Percentiles rank a stretch among this genome's conserved stretches.
Conservation (phyloP, 2,113 vertebrate genomes). For the Spilogale gracilis region DNA sequence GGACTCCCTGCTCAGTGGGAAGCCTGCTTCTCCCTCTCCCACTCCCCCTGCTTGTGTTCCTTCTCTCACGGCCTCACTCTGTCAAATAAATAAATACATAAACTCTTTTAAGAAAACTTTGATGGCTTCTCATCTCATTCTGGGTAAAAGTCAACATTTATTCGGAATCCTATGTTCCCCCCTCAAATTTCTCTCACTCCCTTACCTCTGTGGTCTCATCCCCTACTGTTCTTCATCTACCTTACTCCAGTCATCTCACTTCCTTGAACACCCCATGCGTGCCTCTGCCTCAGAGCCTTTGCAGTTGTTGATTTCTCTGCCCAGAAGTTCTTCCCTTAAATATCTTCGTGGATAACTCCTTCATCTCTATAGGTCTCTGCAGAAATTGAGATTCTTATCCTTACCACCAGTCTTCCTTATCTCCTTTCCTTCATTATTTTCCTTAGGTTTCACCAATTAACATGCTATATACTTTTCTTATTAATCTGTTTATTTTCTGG, state of each 20-base stretch:
- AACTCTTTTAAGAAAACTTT: neutral
- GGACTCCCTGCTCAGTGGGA: too few species aligned
- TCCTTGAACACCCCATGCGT: neutral
- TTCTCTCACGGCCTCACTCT: too few species aligned
- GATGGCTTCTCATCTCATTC: neutral
- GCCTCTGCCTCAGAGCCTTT: neutral
- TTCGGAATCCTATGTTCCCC: neutral
- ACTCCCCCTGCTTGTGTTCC: too few species aligned
- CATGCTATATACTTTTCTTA: neutral
- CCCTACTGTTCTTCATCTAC: neutral
- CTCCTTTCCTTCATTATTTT: neutral
- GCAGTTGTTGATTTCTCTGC: neutral
- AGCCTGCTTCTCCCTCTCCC: too few species aligned
- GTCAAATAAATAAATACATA: too few species aligned
- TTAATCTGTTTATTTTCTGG: neutral
- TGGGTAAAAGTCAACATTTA: neutral
- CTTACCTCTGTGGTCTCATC: neutral
- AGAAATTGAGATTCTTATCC: neutral
- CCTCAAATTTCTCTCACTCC: neutral
- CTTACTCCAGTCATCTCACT: neutral
- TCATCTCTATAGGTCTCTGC: neutral
- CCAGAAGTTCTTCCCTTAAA: neutral
- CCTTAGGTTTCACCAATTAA: neutral
- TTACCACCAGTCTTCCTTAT: neutral
- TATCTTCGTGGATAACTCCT: neutral